Base-by-base conservation (phyloP, 2,888 invertebrate species). In the Ferrisia virgata region DNA sequence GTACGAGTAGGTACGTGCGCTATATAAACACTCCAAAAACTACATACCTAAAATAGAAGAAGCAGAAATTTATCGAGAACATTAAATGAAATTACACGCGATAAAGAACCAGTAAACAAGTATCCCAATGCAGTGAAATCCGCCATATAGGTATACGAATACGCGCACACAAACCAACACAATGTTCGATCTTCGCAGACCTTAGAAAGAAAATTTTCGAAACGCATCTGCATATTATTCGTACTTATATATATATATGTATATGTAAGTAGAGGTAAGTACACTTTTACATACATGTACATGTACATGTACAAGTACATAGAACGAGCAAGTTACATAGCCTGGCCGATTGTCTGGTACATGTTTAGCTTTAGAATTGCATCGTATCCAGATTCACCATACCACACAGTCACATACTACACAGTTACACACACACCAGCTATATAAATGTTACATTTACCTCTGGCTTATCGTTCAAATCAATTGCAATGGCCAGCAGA, bases 21-120 rank as follows among this genome's bases (percentile, higher is more conserved):
- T 76, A 76, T 76, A 76, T 36, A 76, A 76, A 76, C 72, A 76
- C 72, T 76, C 72, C 72, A 76, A 76, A 76, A 76, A 76, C 72
- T 76, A 76, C 72, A 76, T 76, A 76, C 72, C 72, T 76, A 76
- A 76, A 76, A 76, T 76, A 76, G 72, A 76, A 76, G 72, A 36
- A 76, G 72, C 72, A 76, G 72, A 76, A 76, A 76, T 76, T 76
- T 76, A 76, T 76, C 72, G 72, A 76, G 64, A 76, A 76, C 72
- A 76, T 76, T 76, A 76, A 76, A 76, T 76, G 72, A 76, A 76
- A 76, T 76, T 76, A 76, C 72, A 76, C 72, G 72, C 72, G 72
- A 76, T 76, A 76, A 76, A 76, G 72, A 76, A 76, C 72, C 72
- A 76, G 72, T 76, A 76, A 64, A 76, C 72, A 76, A 76, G 72